A percentile compares a stretch with the other conserved stretches of the same genome.
Evolutionary conservation across 2,888 invertebrate species (phyloP).

Genomic region (Hypomecis atomaria): DNA sequence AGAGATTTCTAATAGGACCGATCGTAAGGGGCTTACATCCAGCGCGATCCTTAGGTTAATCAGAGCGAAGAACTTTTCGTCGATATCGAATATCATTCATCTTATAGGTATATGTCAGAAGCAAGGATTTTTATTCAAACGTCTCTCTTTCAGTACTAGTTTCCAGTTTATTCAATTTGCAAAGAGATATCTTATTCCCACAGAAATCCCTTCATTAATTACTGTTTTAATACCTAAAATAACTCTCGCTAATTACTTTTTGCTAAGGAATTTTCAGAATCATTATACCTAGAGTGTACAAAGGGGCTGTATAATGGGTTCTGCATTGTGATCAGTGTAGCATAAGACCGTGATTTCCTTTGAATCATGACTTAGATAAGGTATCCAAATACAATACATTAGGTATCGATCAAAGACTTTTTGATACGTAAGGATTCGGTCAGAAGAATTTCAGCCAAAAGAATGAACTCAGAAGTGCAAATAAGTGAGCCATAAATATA

Average conservation of each 20-base stretch:
- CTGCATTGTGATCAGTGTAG: constrained; percentile 31
- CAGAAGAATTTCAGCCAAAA: too few relatives aligned
- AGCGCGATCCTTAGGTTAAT: too few relatives aligned
- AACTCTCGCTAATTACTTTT: constrained; percentile 24
- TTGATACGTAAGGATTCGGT: too few relatives aligned
- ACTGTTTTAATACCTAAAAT: constrained; percentile 15
- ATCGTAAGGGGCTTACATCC: too few relatives aligned
- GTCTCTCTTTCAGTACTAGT: too few relatives aligned
- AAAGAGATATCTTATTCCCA: constrained; percentile 4
- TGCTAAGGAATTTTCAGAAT: constrained; percentile 24
- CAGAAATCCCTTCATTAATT: constrained; percentile 6
- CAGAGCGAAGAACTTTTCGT: too few relatives aligned
- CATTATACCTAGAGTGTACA: constrained; percentile 18
- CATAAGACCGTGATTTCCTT: constrained; percentile 26
- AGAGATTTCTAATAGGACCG: too few relatives aligned
- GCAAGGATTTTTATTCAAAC: too few relatives aligned
- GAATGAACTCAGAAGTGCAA: too few relatives aligned
- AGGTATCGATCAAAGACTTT: not conserved
- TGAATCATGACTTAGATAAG: constrained; percentile 29
- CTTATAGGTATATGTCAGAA: too few relatives aligned
- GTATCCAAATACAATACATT: constrained; percentile 25
- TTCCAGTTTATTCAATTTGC: not conserved
- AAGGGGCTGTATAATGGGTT: constrained; percentile 21
- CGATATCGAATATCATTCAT: too few relatives aligned
- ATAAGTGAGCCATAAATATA: too few relatives aligned